A percentile compares a stretch with the other conserved stretches of the same genome.
Conservation (phyloP, 1,140 invertebrate genomes). For the Tenebrio molitor region DNA sequence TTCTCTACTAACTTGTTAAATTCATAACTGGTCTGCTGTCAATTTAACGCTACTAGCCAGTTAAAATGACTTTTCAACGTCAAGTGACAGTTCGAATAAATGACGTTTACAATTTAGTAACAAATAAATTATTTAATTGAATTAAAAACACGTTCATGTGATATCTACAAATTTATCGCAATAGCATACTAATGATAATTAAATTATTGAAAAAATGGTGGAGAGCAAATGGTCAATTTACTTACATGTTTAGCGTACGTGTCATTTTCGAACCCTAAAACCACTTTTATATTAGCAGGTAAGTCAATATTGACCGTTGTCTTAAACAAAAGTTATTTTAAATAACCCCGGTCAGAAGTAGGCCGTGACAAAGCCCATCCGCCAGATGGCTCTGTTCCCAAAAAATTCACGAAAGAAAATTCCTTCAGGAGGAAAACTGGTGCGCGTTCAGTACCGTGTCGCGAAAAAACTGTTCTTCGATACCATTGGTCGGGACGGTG, state of each 20-base stretch:
- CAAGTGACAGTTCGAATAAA: too few relatives aligned
- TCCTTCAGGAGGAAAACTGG: too few relatives aligned
- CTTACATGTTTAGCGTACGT: slow-evolving; percentile 7
- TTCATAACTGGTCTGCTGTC: too few relatives aligned
- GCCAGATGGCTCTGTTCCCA: too few relatives aligned
- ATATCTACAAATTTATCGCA: slow-evolving; percentile 7
- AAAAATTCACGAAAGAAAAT: too few relatives aligned
- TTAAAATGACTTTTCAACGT: too few relatives aligned
- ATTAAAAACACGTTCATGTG: neutral
- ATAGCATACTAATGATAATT: slow-evolving; percentile 26
- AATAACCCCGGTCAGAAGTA: too few relatives aligned
- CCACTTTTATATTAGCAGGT: neutral
- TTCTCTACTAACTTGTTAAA: too few relatives aligned
- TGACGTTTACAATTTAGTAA: too few relatives aligned
- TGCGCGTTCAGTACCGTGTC: neutral
- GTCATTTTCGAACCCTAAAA: slow-evolving; percentile 6
- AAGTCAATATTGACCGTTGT: slow-evolving; percentile 14
- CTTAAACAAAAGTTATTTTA: neutral
- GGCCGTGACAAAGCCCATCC: too few relatives aligned
- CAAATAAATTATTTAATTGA: slow-evolving; percentile 23
- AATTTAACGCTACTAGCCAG: too few relatives aligned
- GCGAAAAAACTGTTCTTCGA: neutral
- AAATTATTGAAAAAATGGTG: slow-evolving; percentile 13
- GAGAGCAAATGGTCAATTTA: slow-evolving; percentile 4
- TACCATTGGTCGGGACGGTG: neutral